phyloP scores from a whole-genome alignment of 2,888 invertebrate genomes.

The Rhingia rostrata region DNA sequence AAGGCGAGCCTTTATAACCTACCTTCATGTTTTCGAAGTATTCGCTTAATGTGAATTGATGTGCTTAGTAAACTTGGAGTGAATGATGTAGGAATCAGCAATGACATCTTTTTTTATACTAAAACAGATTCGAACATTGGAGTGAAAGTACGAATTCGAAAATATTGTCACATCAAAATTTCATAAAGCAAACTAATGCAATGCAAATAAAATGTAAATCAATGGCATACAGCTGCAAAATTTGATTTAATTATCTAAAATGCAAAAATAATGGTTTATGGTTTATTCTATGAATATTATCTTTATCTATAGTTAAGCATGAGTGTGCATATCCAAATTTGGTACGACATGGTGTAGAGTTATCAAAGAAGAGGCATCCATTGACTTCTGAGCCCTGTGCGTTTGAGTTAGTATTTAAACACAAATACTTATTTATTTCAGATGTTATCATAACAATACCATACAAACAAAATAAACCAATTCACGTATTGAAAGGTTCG shows the following conservation, averaged over 20 bases:
- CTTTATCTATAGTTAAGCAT: too few species aligned
- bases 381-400: too few species aligned
- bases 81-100: constrained; percentile 46
- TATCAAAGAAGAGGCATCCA: too few species aligned
- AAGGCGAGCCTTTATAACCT: neutral
- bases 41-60: constrained; percentile 33
- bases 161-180: neutral
- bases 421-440: too few species aligned
- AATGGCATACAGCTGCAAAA: neutral
- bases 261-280: too few species aligned
- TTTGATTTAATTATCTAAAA: neutral
- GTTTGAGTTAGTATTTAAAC: too few species aligned
- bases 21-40: constrained; percentile 60
- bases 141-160: constrained; percentile 53
- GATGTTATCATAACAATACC: too few species aligned
- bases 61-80: constrained; percentile 29
- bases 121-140: neutral
- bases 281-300: too few species aligned
- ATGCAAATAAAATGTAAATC: neutral
- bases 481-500: too few species aligned
- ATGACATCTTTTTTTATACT: constrained; percentile 49
- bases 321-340: too few species aligned
- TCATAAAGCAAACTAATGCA: neutral
- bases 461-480: too few species aligned
- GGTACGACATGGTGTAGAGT: too few species aligned